Evolutionary conservation across 2,797 vertebrate genomes (phyloP), one percentile per base, ranked within the genome.

Genomic region (Sebastes elongatus): DNA sequence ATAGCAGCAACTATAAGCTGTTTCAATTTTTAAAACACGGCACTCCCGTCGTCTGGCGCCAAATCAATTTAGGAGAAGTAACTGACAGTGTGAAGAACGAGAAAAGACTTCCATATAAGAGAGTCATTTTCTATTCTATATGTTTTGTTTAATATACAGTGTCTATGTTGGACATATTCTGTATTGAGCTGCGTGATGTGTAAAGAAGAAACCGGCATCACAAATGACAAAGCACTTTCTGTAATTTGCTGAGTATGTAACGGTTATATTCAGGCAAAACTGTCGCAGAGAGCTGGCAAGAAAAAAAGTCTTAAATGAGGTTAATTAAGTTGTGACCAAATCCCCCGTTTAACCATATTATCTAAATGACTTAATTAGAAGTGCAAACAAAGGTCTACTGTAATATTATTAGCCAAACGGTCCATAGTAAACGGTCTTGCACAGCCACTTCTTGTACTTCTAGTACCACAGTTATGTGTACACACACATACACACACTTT

Each of bases 11-110:
- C 64, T 20, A 42, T 42, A 16, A 60, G 67, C 66, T 16, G n/a
- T 20, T 72, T 81, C 32, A 49, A 74, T 78, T 76, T 74, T 86
- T 79, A 64, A 74, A 80, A 80, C 30, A 57, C 10, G 3, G 57
- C 49, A 59, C 61, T 60, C 28, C 18, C 68, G 38, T 53, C 28
- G 2, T 49, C 53, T 60, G 9, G 3, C 60, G 71, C 71, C 63
- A 69, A 23, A 75, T 62, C 13, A 56, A 16, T 71, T 80, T n/a
- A 64, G 30, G 9, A 46, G 23, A 30, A 60, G 13, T 2, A 28
- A 55, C 33, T 72, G 59, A 74, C 70, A 42, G 16, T 46, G 16
- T 46, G 27, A n/a, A 30, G 33, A 71, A 56, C 66, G 10, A 56
- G 23, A 67, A 55, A 61, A 63, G 14, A 59, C 38, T 27, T 74